Evolutionary conservation across 1,140 invertebrate species (phyloP), one percentile per base, ranked within the genome.

Genomic region (Macrosteles quadrilineatus): DNA sequence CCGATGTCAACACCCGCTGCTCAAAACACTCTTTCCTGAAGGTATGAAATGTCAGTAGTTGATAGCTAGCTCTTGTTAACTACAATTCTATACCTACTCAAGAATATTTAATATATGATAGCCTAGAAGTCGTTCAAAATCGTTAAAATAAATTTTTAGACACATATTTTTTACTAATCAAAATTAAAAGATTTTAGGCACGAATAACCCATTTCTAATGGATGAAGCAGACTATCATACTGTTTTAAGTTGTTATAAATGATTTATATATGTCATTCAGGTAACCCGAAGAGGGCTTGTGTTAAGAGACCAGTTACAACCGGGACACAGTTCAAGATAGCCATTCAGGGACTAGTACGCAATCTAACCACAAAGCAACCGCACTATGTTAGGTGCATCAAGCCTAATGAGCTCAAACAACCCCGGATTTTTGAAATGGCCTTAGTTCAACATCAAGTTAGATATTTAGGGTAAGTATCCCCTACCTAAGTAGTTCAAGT

Each of bases 381-480:
- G 27, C 90, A 91, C 83, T 90, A 90, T 73, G 85, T 93, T 43
- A 78, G 90, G 32, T 93, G 91, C 76, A 91, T 92, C 69, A 92
- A 92, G 77, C 91, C 91, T 1, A 92, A 92, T 76, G 90, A 92
- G 77, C 89, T 87, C 9, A 91, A 91, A 77, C 85, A 83, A 77
- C 82, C 90, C 0, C 81, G 84, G n/a, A 89, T 91, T 72, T 93
- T 90, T 87, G 90, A 92, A 73, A 79, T 85, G 36, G 76, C 82
- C 11, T 80, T 87, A 75, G 86, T 89, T 0, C 85, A 85, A 71
- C 88, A 90, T 81, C 76, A 83, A 80, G 84, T 87, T n/a, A 84
- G 86, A 73, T 90, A 90, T 80, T 76, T 89, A 17, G 87, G 88
- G 76, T 67, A 78, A 79, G 85, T 72, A 84, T n/a, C n/a, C n/a